Base-by-base conservation (phyloP, 2,888 invertebrate species). In the Xiphydria camelus region DNA sequence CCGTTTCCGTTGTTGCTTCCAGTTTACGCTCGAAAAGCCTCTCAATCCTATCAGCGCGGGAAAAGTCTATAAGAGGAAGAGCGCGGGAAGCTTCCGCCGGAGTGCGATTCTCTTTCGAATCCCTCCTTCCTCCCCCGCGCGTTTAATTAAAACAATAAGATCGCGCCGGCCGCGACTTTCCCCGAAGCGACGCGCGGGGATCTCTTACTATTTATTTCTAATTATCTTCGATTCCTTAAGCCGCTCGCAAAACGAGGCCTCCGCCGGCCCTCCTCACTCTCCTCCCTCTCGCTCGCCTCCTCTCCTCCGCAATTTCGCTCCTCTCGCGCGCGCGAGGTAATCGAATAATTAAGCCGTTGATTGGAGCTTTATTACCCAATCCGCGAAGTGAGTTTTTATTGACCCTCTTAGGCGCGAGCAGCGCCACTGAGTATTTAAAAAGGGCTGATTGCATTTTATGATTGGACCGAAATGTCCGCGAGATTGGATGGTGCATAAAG, bases 291-390 rank as follows among this genome's bases (percentile, higher is more conserved):
- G 47, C 43, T 48, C 37, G 40, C 22, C 49, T 47, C 46, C 41
- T 45, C 22, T 40, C 38, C 15, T 33, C 22, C 22, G 37, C 41
- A 14, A 25, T 31, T 34, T 22, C 32, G 39, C 39, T 47, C 31
- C 25, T 35, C 35, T 43, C n/a, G 33, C 38, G 32, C 41, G 26
- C 29, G 47, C 51, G 49, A 49, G 53, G 64, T 73, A 72, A 74
- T 73, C 74, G 71, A 74, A 74, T 74, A 73, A 74, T 73, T 73
- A 73, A 73, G 70, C 72, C 66, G 68, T 72, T 74, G 74, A 73
- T 74, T 73, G 73, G 67, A 71, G 72, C 73, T 74, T 74, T 74
- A 73, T 74, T 73, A 72, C 66, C 70, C 72, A 73, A 74, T 73
- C 67, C 71, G 64, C 66, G 63, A 66, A 74, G 72, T 72, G 70